phyloP scores from a whole-genome alignment of 2,888 invertebrate species.

The Laothoe populi region DNA sequence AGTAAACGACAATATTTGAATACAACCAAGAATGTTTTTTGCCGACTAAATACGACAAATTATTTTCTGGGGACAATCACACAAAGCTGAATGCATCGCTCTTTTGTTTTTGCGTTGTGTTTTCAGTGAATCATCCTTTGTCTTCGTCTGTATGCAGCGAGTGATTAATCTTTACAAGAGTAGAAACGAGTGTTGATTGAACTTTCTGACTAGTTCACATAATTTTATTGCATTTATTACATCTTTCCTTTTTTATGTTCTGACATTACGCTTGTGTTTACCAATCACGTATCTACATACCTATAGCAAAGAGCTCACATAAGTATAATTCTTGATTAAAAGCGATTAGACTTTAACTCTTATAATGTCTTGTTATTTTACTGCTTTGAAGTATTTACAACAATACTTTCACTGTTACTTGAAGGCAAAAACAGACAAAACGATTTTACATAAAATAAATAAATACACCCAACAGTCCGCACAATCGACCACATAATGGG shows the following conservation, averaged over 20 bases:
- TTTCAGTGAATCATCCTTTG: conserved; percentile 25
- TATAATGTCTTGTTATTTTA: too few species aligned
- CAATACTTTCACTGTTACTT: too few species aligned
- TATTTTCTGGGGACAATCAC: conserved; percentile 23
- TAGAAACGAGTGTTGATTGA: background rate
- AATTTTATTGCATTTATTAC: background rate
- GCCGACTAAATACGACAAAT: conserved; percentile 16
- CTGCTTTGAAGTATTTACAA: too few species aligned
- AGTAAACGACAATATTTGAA: background rate
- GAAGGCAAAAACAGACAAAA: too few species aligned
- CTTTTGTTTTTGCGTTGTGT: conserved; percentile 26
- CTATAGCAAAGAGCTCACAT: too few species aligned
- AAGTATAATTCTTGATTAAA: too few species aligned
- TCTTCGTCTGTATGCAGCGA: background rate
- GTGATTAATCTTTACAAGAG: conserved; percentile 8
- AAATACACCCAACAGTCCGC: too few species aligned
- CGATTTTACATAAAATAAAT: too few species aligned
- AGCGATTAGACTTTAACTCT: too few species aligned
- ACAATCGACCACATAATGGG: too few species aligned
- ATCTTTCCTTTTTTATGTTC: background rate
- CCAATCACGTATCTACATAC: too few species aligned
- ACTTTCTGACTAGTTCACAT: background rate
- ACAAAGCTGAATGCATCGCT: conserved; percentile 5
- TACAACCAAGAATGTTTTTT: background rate
- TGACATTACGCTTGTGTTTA: too few species aligned